These are phyloP conservation scores for Adelognathus sp. DNA, from an alignment of 2,888 invertebrate genomes.

Conservation along the genomic window DNA sequence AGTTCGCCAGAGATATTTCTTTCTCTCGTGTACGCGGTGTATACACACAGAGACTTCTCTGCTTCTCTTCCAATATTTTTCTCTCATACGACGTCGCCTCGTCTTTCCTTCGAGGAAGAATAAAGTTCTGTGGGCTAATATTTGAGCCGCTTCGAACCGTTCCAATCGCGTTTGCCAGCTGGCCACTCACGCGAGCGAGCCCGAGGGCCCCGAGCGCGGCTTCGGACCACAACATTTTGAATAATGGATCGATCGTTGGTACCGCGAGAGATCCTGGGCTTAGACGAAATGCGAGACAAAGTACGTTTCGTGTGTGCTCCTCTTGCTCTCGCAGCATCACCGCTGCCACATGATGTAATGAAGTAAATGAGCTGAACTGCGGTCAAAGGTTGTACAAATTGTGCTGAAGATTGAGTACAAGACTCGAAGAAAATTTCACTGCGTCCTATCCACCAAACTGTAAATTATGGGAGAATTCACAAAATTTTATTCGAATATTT, in stretches of 20 bases:
- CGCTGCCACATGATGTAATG: not conserved
- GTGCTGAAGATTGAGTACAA: not conserved
- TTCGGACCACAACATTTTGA: constrained; percentile 63
- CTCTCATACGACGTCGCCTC: not conserved
- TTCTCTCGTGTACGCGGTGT: not conserved
- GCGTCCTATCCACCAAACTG: not conserved
- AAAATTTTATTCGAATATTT: not conserved
- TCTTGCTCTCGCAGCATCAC: not conserved
- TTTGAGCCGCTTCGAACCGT: constrained; percentile 66
- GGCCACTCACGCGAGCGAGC: constrained; percentile 49
- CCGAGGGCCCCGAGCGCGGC: constrained; percentile 35
- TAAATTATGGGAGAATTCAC: not conserved
- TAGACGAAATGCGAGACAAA: constrained; percentile 60
- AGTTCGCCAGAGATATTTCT: not conserved
- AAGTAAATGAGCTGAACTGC: not conserved
- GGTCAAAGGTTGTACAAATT: not conserved
- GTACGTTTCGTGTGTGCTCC: constrained; percentile 53
- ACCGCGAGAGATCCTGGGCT: not conserved
- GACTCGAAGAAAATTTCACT: not conserved
- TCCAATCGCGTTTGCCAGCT: constrained; percentile 68
- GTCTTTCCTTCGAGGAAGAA: constrained; percentile 41
- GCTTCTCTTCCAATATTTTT: not conserved
- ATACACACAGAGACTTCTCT: too few relatives aligned
- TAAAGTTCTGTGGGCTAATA: constrained; percentile 63
- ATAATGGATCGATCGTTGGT: constrained; percentile 66